Percentiles rank a stretch among this genome's conserved stretches.
Conservation (phyloP, 2,797 vertebrate genomes). For the Oryzias sinensis region DNA sequence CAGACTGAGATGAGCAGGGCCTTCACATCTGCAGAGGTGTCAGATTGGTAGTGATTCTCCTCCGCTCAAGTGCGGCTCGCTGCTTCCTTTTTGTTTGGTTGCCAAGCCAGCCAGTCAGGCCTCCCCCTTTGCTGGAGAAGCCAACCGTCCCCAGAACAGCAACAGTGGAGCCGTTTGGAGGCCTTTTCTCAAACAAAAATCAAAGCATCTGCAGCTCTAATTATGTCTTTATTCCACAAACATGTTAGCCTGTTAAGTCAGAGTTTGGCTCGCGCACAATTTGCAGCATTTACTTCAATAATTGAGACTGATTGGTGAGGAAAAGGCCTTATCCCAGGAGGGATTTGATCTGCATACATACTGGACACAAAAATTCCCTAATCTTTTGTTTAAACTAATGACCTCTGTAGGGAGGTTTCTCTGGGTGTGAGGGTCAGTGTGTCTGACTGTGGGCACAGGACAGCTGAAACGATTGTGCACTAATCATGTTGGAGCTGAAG, state of each 20-base stretch:
- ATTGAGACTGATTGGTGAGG: constrained; percentile 21
- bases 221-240: constrained; percentile 30
- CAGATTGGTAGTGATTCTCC: no score
- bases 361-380: constrained; percentile 37
- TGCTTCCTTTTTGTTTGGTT: constrained; percentile 6
- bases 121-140: constrained; percentile 24
- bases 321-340: constrained; percentile 27
- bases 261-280: constrained; percentile 35
- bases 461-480: constrained; percentile 2
- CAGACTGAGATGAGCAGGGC: no score
- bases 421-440: neutral
- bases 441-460: neutral
- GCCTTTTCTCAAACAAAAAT: constrained; percentile 17
- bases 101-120: constrained; percentile 26
- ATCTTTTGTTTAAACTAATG: constrained; percentile 48
- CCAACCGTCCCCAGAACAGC: constrained; percentile 28
- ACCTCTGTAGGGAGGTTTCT: constrained; percentile 5
- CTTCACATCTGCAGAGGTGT: no score
- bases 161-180: constrained; percentile 17
- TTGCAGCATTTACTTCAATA: constrained; percentile 24
- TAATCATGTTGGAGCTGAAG: constrained; percentile 52
- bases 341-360: constrained; percentile 17
- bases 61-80: no score
- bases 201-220: constrained; percentile 44
- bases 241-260: constrained; percentile 24